These are phyloP conservation scores for Sebastiscus tertius DNA, from an alignment of 2,797 vertebrate species.

Conservation along the genomic window DNA sequence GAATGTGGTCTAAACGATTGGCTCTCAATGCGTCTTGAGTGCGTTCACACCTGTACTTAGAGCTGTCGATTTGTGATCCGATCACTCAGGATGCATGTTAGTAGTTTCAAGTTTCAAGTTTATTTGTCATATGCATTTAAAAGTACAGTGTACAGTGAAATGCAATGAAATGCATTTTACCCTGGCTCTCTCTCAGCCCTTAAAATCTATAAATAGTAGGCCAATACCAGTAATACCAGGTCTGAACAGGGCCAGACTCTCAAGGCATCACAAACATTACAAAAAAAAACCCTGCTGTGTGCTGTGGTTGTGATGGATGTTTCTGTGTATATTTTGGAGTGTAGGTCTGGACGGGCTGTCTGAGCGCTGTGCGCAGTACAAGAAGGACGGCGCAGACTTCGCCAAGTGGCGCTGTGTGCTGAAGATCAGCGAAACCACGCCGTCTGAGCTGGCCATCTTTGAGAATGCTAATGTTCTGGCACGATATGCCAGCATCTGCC, in stretches of 20 bases:
- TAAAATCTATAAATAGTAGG: too few species aligned
- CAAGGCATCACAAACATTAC: neutral
- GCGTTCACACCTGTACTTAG: too few species aligned
- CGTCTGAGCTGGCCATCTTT: slow-evolving; percentile 92
- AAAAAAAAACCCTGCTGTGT: neutral
- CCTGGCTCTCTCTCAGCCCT: too few species aligned
- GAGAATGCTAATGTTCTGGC: slow-evolving; percentile 98
- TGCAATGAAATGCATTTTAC: too few species aligned
- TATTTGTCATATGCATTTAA: too few species aligned
- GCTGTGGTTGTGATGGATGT: slow-evolving; percentile 10
- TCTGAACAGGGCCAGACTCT: neutral
- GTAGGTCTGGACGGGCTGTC: slow-evolving; percentile 95
- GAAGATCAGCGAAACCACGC: slow-evolving; percentile 94
- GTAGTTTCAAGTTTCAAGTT: too few species aligned
- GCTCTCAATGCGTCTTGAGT: too few species aligned
- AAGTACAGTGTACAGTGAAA: too few species aligned
- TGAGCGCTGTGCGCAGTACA: slow-evolving; percentile 97
- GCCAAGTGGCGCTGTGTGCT: slow-evolving; percentile 97
- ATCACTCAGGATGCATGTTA: too few species aligned
- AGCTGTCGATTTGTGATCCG: too few species aligned
- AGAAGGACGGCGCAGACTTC: slow-evolving; percentile 97
- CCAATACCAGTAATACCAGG: too few species aligned
- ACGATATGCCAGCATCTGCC: slow-evolving; percentile 98
- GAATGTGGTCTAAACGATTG: too few species aligned
- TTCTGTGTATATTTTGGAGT: neutral